A percentile compares a stretch with the other conserved stretches of the same genome.
Evolutionary conservation across 2,888 invertebrate species (phyloP).

Genomic region (Drosophila formosana): DNA sequence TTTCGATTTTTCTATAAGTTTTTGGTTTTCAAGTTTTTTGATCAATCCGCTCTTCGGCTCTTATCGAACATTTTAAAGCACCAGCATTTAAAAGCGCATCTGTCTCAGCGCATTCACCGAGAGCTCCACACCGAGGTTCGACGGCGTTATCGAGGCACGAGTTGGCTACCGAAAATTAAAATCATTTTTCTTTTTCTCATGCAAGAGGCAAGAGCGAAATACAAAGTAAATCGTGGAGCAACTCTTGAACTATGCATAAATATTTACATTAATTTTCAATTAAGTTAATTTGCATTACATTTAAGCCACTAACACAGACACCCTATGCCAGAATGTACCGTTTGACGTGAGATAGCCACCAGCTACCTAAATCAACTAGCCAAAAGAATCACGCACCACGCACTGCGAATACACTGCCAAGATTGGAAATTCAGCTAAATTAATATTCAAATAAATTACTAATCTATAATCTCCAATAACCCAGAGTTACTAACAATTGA

Average conservation of each 20-base stretch:
- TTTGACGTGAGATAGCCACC: slow-evolving; percentile 5
- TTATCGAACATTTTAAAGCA: slow-evolving; percentile 51
- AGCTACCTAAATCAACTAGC: slow-evolving; percentile 5
- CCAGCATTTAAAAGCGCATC: slow-evolving; percentile 71
- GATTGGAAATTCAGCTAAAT: background rate
- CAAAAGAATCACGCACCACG: background rate
- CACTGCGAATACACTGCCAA: slow-evolving; percentile 17
- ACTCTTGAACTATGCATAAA: slow-evolving; percentile 50
- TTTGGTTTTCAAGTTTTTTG: slow-evolving; percentile 26
- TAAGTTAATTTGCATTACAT: slow-evolving; percentile 72
- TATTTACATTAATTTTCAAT: slow-evolving; percentile 77
- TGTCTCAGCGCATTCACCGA: slow-evolving; percentile 23
- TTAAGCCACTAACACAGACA: slow-evolving; percentile 32
- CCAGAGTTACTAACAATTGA: too few species aligned
- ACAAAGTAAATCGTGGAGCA: slow-evolving; percentile 14
- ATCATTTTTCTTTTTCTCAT: slow-evolving; percentile 30
- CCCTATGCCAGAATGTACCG: slow-evolving; percentile 49
- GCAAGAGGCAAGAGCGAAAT: background rate
- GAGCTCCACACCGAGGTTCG: background rate
- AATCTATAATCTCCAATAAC: too few species aligned
- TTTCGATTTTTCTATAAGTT: slow-evolving; percentile 14
- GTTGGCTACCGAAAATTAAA: slow-evolving; percentile 66
- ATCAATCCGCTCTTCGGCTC: slow-evolving; percentile 43
- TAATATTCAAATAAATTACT: too few species aligned
- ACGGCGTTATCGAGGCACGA: slow-evolving; percentile 44